These are phyloP conservation scores for Sprattus sprattus DNA, from an alignment of 2,113 vertebrate species.

Conservation along the genomic window DNA sequence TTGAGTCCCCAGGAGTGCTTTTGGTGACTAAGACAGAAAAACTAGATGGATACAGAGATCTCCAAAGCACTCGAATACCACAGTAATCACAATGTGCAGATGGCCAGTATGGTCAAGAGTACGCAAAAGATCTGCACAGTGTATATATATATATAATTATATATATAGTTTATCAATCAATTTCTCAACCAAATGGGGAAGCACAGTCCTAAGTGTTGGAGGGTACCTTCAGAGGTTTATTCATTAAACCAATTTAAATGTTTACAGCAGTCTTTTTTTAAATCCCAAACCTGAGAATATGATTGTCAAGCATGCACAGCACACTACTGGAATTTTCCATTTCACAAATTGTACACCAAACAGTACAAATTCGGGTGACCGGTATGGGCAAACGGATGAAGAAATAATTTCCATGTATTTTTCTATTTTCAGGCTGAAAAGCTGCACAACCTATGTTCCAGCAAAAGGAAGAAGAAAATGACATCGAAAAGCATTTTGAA, in stretches of 20 bases:
- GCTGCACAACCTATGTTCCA: not conserved
- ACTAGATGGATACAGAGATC: not conserved
- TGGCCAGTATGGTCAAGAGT: not conserved
- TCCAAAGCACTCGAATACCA: not conserved
- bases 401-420: not conserved
- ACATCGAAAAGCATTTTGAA: slow-evolving; percentile 4
- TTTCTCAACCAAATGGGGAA: not conserved
- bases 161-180: not conserved
- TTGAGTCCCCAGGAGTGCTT: not conserved
- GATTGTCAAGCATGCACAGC: slow-evolving; percentile 74
- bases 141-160: too few species aligned
- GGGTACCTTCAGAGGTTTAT: not conserved
- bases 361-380: slow-evolving; percentile 34
- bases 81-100: not conserved
- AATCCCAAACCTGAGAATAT: slow-evolving; percentile 64
- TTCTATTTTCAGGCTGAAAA: not conserved
- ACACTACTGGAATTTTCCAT: slow-evolving; percentile 48
- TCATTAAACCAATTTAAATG: too few species aligned
- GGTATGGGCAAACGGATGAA: not conserved
- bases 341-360: slow-evolving; percentile 32
- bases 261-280: slow-evolving; percentile 56
- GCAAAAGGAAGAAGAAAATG: not conserved
- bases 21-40: not conserved
- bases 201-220: not conserved
- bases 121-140: not conserved